Base-by-base conservation (phyloP, 2,888 invertebrate genomes). In the Lasioglossum malachurum region DNA sequence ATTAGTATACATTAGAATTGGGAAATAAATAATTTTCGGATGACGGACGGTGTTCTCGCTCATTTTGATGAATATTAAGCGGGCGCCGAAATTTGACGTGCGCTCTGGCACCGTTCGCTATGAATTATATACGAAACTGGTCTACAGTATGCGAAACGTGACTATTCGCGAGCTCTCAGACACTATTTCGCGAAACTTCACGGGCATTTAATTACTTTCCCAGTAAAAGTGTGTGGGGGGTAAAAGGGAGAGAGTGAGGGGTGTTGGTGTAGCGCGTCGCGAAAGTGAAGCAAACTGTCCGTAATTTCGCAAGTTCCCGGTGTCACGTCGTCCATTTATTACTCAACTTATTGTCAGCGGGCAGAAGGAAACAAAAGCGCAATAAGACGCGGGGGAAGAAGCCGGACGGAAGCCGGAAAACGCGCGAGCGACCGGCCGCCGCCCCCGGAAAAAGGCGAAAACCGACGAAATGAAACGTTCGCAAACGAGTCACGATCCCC, bases 401-500 rank as follows among this genome's bases (percentile, higher is more conserved):
- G 38, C 60, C 57, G 71, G 31, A 38, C 49, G 41, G 73, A 77
- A 69, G 75, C 78, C 71, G 69, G 83, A 75, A 78, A 82, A 64
- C 27, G 31, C 27, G 64, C 64, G 60, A 14, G 64, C 64, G 16
- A 27, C 27, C 27, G 60, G 75, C 83, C 67, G 76, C 53, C 78
- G 82, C 23, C 79, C 60, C 60, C 27, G 84, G 86, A 87, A 90
- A 87, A 89, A 90, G 85, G 84, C 87, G 77, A 89, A 88, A 89
- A 89, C 88, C 88, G 91, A 93, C 91, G 92, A 93, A 94, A 94
- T 94, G 93, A 93, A 94, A 94, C 93, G 93, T 94, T 95, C 92
- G 93, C 92, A 95, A 95, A 95, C 95, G 93, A 95, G 95, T 95
- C 95, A 95, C 95, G 95, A 95, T 95, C 94, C 91, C 92, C 94